Conservation (phyloP, 2,797 vertebrate genomes). For the Coracias cyanogaster region DNA sequence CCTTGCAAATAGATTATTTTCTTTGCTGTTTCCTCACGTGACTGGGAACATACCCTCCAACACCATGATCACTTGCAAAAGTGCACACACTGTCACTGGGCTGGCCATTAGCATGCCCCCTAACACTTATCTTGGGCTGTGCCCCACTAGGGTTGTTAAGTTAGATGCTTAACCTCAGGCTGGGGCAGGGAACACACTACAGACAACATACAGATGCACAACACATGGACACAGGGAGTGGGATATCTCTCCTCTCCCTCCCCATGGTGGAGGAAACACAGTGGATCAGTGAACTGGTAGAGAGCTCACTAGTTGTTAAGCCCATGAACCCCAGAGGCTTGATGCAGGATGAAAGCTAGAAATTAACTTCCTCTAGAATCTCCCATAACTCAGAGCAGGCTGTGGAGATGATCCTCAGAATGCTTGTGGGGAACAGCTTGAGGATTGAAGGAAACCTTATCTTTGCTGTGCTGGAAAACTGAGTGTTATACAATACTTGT, state of each 20-base stretch:
- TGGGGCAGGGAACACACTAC: no score
- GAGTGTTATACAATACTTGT: constrained; percentile 4
- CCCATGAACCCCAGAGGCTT: neutral
- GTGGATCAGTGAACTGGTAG: neutral
- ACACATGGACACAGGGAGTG: neutral
- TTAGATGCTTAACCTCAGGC: neutral
- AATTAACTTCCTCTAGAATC: neutral
- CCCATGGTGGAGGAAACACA: neutral
- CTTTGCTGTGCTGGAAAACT: constrained; percentile 6
- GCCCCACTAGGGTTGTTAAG: neutral
- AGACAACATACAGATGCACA: no score
- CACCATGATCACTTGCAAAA: neutral
- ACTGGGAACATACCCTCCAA: constrained; percentile 9
- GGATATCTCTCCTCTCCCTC: neutral
- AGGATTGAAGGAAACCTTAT: neutral
- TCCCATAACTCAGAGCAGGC: neutral
- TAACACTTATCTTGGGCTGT: constrained; percentile 22
- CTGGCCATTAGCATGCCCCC: neutral
- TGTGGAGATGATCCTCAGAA: neutral
- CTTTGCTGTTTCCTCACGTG: constrained; percentile 26
- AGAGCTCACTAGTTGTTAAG: neutral
- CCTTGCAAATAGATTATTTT: constrained; percentile 21
- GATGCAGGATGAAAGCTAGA: neutral
- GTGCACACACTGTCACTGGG: neutral
- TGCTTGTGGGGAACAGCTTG: neutral